Conservation (phyloP, 2,797 vertebrate species). For the Peromyscus attwateri region DNA sequence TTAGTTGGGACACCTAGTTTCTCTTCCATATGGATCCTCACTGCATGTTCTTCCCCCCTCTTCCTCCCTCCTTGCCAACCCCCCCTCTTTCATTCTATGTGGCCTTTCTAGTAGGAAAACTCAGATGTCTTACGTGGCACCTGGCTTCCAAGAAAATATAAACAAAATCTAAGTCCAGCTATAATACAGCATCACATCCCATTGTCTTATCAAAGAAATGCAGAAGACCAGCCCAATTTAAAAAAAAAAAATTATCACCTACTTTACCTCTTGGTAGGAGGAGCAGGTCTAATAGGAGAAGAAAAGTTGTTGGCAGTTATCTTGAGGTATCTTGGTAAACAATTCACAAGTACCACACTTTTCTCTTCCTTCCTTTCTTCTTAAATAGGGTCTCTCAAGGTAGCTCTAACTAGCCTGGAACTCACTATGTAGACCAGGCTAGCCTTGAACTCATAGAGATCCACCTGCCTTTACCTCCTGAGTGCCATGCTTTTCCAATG, state of each 20-base stretch:
- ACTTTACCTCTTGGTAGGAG: background rate
- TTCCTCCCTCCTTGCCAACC: no score
- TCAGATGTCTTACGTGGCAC: background rate
- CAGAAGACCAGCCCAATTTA: background rate
- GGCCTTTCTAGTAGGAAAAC: background rate
- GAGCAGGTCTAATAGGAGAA: background rate
- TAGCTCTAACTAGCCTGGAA: background rate
- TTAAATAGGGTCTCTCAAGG: background rate
- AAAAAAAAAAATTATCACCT: background rate
- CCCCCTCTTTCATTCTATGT: no score
- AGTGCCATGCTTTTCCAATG: background rate
- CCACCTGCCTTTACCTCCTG: background rate
- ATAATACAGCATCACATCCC: background rate
- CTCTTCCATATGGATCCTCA: background rate
- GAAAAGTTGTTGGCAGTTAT: background rate
- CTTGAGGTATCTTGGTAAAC: background rate
- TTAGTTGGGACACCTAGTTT: background rate
- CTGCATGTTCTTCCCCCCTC: no score
- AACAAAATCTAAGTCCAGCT: constrained; percentile 4
- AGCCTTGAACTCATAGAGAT: background rate
- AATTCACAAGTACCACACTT: background rate
- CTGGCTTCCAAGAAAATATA: constrained; percentile 1
- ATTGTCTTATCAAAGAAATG: background rate
- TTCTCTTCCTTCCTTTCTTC: background rate
- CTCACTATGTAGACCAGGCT: background rate